Conservation (phyloP, 2,797 vertebrate species). For the Thaleichthys pacificus region DNA sequence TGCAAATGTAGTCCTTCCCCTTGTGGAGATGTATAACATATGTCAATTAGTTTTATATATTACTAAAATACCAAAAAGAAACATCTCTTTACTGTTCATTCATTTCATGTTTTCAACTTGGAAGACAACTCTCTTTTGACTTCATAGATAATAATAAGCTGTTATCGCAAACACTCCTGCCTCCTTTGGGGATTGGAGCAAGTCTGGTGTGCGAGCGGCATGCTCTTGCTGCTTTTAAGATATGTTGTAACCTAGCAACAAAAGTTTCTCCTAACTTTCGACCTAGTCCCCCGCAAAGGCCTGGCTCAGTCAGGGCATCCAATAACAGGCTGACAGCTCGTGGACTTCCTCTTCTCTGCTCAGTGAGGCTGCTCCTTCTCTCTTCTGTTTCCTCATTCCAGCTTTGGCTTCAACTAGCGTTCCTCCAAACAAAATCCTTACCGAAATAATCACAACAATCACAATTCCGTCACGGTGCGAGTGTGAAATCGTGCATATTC, state of each 20-base stretch:
- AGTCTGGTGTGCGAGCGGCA: background rate
- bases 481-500: too few relatives aligned
- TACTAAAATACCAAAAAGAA: background rate
- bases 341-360: background rate
- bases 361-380: too few relatives aligned
- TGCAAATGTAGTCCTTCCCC: background rate
- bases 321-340: background rate
- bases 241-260: constrained; percentile 1
- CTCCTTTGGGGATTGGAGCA: background rate
- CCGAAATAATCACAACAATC: too few relatives aligned
- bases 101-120: too few relatives aligned
- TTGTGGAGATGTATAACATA: background rate
- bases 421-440: too few relatives aligned
- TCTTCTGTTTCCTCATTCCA: too few relatives aligned
- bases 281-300: too few relatives aligned
- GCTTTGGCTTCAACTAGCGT: too few relatives aligned
- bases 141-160: background rate
- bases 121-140: background rate
- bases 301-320: background rate
- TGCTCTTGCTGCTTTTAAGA: background rate
- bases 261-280: background rate
- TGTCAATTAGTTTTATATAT: background rate
- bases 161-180: background rate
- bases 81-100: too few relatives aligned
- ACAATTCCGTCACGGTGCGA: too few relatives aligned